A percentile compares a stretch with the other conserved stretches of the same genome.
Conservation (phyloP, 1,140 invertebrate species). For the Drosophila kurseongensis region DNA sequence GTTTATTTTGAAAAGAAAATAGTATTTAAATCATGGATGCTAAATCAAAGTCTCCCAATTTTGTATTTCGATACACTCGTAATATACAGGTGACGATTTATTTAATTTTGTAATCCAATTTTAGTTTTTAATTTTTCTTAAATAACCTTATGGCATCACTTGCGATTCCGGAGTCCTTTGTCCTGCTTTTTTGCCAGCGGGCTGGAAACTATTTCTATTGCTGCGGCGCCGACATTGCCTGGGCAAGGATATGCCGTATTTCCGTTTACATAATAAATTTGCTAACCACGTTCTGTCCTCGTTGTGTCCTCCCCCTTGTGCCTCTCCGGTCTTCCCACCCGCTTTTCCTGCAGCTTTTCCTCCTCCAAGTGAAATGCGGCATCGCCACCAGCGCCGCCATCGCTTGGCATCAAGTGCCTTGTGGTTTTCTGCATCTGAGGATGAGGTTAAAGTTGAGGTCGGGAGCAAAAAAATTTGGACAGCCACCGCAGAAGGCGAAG, state of each 20-base stretch:
- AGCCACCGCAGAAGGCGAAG: slow-evolving; percentile 20
- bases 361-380: slow-evolving; percentile 47
- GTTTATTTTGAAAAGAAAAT: too few relatives aligned
- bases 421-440: slow-evolving; percentile 51
- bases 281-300: slow-evolving; percentile 84
- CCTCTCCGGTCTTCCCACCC: not conserved
- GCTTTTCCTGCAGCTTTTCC: slow-evolving; percentile 22
- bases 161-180: slow-evolving; percentile 30
- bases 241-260: slow-evolving; percentile 83
- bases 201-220: slow-evolving; percentile 80
- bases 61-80: too few relatives aligned
- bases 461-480: slow-evolving; percentile 18
- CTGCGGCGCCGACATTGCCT: slow-evolving; percentile 68
- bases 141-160: slow-evolving; percentile 19
- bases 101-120: not conserved
- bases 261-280: slow-evolving; percentile 85
- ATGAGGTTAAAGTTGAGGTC: slow-evolving; percentile 46
- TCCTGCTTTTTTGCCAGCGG: slow-evolving; percentile 53
- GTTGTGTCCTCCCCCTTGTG: slow-evolving; percentile 21
- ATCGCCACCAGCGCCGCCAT: slow-evolving; percentile 61
- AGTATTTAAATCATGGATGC: too few relatives aligned
- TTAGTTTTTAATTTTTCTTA: not conserved
- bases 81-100: too few relatives aligned
- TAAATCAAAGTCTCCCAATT: too few relatives aligned
- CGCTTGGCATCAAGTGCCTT: slow-evolving; percentile 78